phyloP scores from a whole-genome alignment of 2,888 invertebrate genomes.

The Eubasilissa splendida region DNA sequence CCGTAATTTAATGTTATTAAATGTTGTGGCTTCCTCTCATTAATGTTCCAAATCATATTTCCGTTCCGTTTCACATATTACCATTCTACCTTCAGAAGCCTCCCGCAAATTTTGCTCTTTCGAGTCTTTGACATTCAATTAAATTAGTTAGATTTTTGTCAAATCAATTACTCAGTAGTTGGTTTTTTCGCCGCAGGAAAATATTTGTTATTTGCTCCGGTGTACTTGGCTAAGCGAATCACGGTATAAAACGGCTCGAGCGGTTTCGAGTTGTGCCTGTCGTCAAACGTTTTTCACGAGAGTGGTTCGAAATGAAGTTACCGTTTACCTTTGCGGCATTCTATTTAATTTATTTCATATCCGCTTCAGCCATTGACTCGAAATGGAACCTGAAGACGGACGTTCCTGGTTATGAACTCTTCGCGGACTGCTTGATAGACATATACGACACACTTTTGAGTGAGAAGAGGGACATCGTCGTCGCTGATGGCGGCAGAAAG shows the following conservation, averaged over 20 bases:
- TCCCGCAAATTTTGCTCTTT: no score
- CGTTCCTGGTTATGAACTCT: not conserved
- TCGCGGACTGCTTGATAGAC: not conserved
- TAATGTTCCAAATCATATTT: no score
- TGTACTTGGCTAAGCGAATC: not conserved
- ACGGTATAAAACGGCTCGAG: not conserved
- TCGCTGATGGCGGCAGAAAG: constrained; percentile 9
- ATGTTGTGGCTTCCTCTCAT: no score
- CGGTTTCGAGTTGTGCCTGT: not conserved
- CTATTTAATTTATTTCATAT: not conserved
- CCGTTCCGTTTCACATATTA: no score
- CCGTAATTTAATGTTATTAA: no score
- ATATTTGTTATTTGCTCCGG: no score
- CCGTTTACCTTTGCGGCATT: not conserved
- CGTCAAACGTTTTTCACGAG: not conserved
- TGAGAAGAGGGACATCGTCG: constrained; percentile 1
- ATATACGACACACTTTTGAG: constrained; percentile 10
- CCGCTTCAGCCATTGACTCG: no score
- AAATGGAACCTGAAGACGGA: not conserved
- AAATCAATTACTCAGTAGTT: no score
- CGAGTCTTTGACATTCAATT: no score
- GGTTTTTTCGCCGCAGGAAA: no score
- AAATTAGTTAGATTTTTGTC: no score
- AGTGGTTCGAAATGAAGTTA: not conserved
- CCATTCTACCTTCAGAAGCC: no score